Percentiles rank a stretch among this genome's conserved stretches.
Evolutionary conservation across 2,113 vertebrate species (phyloP).

Genomic region (Paedocypris sp.): DNA sequence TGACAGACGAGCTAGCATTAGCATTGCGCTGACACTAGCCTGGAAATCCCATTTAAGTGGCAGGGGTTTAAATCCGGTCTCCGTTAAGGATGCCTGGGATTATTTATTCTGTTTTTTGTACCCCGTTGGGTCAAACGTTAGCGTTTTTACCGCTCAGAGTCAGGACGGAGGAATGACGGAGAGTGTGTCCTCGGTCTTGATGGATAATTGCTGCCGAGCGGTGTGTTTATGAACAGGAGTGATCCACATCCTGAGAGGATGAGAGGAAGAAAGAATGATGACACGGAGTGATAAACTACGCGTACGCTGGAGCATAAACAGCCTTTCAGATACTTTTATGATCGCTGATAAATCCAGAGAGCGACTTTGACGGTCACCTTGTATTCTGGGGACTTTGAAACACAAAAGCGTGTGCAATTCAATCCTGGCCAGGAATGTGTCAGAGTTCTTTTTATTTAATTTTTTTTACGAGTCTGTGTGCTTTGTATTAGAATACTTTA

Average conservation of each 20-base stretch:
- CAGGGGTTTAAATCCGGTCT: not conserved
- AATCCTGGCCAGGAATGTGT: too few species aligned
- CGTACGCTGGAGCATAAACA: constrained; percentile 26
- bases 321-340: constrained; percentile 4
- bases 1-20: not conserved
- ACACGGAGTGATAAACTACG: constrained; percentile 22
- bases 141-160: too few species aligned
- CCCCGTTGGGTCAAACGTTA: not conserved
- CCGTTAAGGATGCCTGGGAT: too few species aligned
- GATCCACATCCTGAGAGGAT: not conserved
- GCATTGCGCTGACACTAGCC: not conserved
- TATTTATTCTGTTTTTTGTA: not conserved
- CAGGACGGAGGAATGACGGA: too few species aligned
- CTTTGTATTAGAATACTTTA: too few species aligned
- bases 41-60: not conserved
- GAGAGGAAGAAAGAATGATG: not conserved
- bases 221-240: constrained; percentile 5
- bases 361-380: not conserved
- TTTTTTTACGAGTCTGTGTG: too few species aligned
- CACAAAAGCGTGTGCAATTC: too few species aligned
- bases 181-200: constrained; percentile 7
- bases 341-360: constrained; percentile 6
- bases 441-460: too few species aligned
- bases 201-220: constrained; percentile 23
- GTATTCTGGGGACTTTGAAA: not conserved